Evolutionary conservation across 2,888 invertebrate species (phyloP).

Genomic region (Lydus trimaculatus): DNA sequence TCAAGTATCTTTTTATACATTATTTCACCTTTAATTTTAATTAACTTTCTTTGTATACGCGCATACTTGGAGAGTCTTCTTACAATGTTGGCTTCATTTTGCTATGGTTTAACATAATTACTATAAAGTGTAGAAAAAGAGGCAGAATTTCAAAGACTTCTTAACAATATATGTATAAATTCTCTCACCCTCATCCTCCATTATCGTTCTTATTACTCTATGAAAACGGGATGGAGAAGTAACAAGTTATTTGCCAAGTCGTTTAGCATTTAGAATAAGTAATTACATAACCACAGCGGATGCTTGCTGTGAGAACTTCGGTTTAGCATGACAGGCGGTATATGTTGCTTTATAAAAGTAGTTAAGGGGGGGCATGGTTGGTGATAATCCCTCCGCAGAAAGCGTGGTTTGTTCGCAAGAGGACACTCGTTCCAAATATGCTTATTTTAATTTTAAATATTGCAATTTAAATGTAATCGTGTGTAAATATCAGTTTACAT

Average conservation of each 20-base stretch:
- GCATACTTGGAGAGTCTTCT: slow-evolving; percentile 19
- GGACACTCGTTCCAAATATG: slow-evolving; percentile 28
- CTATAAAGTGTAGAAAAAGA: slow-evolving; percentile 11
- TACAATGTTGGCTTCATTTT: slow-evolving; percentile 28
- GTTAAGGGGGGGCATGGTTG: slow-evolving; percentile 2
- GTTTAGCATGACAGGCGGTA: slow-evolving; percentile 36
- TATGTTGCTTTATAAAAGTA: slow-evolving; percentile 11
- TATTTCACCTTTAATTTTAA: slow-evolving; percentile 33
- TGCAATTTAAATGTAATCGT: no score
- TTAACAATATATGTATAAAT: slow-evolving; percentile 6
- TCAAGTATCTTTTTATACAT: background rate
- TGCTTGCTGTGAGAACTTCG: slow-evolving; percentile 39
- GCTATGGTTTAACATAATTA: slow-evolving; percentile 35
- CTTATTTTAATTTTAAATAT: slow-evolving; percentile 19
- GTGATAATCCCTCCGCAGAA: slow-evolving; percentile 25
- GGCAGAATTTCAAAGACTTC: background rate
- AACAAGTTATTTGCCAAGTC: slow-evolving; percentile 52
- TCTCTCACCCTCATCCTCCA: background rate
- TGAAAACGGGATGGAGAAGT: slow-evolving; percentile 35
- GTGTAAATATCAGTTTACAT: no score
- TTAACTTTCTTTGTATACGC: slow-evolving; percentile 36
- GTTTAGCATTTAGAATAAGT: slow-evolving; percentile 50
- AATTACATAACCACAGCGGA: slow-evolving; percentile 48
- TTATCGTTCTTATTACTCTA: background rate
- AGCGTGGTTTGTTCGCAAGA: slow-evolving; percentile 21